Percentiles rank a stretch among this genome's conserved stretches.
phyloP scores from a whole-genome alignment of 2,113 vertebrate species.

The Etia nguti region DNA sequence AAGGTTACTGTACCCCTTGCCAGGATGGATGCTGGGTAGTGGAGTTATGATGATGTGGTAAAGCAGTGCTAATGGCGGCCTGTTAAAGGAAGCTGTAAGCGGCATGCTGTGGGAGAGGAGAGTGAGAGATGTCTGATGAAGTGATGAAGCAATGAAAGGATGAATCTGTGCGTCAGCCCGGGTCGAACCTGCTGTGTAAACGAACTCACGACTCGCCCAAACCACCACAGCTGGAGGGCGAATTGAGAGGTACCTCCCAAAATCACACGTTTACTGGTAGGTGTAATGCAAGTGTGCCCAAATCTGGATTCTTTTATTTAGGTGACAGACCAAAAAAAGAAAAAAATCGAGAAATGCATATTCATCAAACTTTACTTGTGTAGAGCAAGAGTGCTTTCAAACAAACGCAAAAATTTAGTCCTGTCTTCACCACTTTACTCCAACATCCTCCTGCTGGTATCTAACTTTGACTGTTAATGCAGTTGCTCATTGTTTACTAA shows the following conservation, averaged over 20 bases:
- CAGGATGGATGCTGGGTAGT: conserved; percentile 62
- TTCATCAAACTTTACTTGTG: neutral
- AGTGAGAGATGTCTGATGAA: conserved; percentile 67
- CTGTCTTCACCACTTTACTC: no score
- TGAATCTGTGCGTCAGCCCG: neutral
- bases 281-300: fast-evolving
- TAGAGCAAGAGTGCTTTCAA: no score
- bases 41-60: conserved; percentile 57
- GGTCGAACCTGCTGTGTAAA: neutral
- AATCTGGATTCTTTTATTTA: neutral
- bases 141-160: conserved; percentile 18
- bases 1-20: conserved; percentile 67
- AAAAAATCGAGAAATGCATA: neutral
- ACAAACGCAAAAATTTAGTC: no score
- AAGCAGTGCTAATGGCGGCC: conserved; percentile 64
- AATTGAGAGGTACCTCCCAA: conserved; percentile 2
- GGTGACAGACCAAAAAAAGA: neutral
- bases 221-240: neutral
- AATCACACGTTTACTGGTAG: neutral
- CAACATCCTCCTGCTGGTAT: no score
- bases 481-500: no score
- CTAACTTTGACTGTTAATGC: no score
- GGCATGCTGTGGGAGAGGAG: conserved; percentile 72
- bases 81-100: conserved; percentile 72
- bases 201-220: neutral